Evolutionary conservation across 2,888 invertebrate genomes (phyloP), one percentile per base, ranked within the genome.

Genomic region (Vanessa cardui): DNA sequence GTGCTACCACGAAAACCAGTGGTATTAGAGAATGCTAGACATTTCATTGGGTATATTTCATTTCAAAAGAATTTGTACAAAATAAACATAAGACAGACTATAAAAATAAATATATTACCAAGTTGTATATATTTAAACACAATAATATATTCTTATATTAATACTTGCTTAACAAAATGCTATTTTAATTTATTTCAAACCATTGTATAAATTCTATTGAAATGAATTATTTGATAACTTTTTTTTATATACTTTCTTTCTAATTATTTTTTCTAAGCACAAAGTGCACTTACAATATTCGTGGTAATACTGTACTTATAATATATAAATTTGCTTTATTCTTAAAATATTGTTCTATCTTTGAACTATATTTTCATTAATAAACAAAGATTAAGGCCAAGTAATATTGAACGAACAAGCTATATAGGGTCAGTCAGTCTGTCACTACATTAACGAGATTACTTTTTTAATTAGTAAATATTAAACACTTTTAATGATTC

Each of bases 251-350:
- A 26, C 5, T 58, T 60, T 69, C 49, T 70, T 66, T 61, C 59
- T 72, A 70, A 52, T 64, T 66, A 68, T 61, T 58, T 64, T 71
- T 44, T 62, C 64, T 73, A 71, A 68, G 66, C 66, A 56, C 70
- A 73, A 73, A 58, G 77, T 78, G 78, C 76, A 73, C 71, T 74
- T 75, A 73, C 69, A 72, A 76, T 67, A 72, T 75, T 74, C 74
- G 77, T 79, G 79, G 78, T 78, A 79, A 79, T 78, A 77, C 77
- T 79, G 75, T 62, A 70, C 69, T 63, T 66, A 70, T 72, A 69
- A 44, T 66, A 70, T 72, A 69, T 68, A 72, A 56, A 47, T 63
- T 68, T 70, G 39, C 45, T 67, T 66, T 64, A 70, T 62, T 59
- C 45, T 66, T 60, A 54, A 72, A 54, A 73, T 78, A 77, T 76